Evolutionary conservation across 2,113 vertebrate species (phyloP).

Genomic region (Alaudala cheleensis): DNA sequence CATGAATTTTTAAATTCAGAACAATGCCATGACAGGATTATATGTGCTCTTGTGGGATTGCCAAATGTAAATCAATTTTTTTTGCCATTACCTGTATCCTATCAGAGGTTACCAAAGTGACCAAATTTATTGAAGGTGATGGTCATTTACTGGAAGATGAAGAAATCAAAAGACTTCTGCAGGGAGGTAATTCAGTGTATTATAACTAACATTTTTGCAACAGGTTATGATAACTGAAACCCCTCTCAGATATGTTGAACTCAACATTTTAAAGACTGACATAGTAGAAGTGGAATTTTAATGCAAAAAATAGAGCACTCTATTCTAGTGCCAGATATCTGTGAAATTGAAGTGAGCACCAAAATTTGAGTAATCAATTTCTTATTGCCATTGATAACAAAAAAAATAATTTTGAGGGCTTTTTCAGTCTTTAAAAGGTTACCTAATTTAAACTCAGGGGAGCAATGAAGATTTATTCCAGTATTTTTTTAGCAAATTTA

Average conservation of each 20-base stretch:
- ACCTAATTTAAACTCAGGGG: conserved; percentile 34
- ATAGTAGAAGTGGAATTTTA: neutral
- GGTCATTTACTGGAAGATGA: conserved; percentile 84
- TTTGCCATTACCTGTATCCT: conserved; percentile 77
- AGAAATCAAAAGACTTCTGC: conserved; percentile 84
- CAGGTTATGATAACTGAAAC: conserved; percentile 50
- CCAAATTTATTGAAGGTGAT: conserved; percentile 85
- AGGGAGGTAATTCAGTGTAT: conserved; percentile 84
- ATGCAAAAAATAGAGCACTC: neutral
- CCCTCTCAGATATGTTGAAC: neutral
- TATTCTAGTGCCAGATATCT: neutral
- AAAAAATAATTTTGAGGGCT: neutral
- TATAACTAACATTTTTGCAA: conserved; percentile 73
- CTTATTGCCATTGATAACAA: neutral
- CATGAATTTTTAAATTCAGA: neutral
- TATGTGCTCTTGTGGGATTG: neutral
- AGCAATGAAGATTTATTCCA: conserved; percentile 79
- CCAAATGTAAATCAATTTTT: conserved; percentile 59
- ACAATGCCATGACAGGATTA: neutral
- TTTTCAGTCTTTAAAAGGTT: conserved; percentile 82
- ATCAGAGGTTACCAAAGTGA: conserved; percentile 86
- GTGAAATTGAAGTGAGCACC: neutral
- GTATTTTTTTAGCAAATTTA: neutral
- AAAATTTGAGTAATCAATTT: neutral
- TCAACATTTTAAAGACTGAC: conserved; percentile 79